phyloP scores from a whole-genome alignment of 2,888 invertebrate species.

The Halocaridina rubra region DNA sequence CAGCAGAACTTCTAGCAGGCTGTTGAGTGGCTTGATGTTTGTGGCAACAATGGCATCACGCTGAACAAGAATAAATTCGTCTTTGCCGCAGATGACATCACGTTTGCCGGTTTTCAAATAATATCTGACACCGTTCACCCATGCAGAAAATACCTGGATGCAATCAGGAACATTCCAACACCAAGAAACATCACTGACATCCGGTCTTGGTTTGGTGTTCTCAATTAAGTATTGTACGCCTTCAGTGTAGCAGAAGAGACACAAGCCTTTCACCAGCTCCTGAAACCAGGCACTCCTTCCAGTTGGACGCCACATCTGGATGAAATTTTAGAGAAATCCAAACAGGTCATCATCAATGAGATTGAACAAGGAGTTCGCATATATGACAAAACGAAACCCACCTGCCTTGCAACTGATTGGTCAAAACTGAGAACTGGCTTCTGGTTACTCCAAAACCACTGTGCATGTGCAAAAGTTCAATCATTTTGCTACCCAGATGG shows the following conservation, averaged over 20 bases:
- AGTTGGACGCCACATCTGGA: background rate
- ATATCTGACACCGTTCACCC: background rate
- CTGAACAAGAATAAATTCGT: background rate
- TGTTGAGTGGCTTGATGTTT: background rate
- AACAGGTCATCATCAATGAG: slow-evolving; percentile 1
- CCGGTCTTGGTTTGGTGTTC: slow-evolving; percentile 31
- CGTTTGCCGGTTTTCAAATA: slow-evolving; percentile 9
- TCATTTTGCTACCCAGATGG: slow-evolving; percentile 26
- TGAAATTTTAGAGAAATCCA: slow-evolving; percentile 21
- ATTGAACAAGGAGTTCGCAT: slow-evolving; percentile 18
- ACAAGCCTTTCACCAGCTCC: background rate
- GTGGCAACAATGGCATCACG: background rate
- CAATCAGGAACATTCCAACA: background rate
- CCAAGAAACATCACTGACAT: slow-evolving; percentile 20
- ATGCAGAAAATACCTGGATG: background rate
- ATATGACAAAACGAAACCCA: slow-evolving; percentile 20
- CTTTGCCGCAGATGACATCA: background rate
- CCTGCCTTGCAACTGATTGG: slow-evolving; percentile 40
- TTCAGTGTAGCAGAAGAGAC: slow-evolving; percentile 1
- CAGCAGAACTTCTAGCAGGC: background rate
- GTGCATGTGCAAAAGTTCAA: background rate
- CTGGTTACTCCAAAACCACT: slow-evolving; percentile 38
- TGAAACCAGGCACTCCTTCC: background rate
- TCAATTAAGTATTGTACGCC: slow-evolving; percentile 33
- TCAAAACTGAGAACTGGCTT: slow-evolving; percentile 15